Conservation (phyloP, 1,140 invertebrate species). For the Drosophila navojoa region DNA sequence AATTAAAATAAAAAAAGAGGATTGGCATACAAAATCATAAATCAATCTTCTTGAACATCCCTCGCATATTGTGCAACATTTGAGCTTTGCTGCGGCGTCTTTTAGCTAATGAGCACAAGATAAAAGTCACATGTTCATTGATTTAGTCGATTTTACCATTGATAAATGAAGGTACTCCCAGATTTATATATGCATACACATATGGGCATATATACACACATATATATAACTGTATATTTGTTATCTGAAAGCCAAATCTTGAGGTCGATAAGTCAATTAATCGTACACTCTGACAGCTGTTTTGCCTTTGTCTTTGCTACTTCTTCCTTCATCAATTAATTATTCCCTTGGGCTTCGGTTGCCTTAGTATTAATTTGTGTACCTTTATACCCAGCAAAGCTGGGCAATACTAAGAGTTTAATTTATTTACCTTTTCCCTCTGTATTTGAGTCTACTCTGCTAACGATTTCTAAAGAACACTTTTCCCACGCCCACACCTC, state of each 20-base stretch:
- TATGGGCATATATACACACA: background rate
- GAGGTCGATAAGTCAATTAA: constrained; percentile 70
- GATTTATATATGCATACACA: background rate
- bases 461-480: too few species aligned
- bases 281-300: constrained; percentile 26
- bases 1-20: too few species aligned
- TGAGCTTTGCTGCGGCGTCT: too few species aligned
- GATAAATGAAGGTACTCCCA: constrained; percentile 49
- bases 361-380: too few species aligned
- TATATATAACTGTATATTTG: background rate
- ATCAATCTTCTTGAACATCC: too few species aligned
- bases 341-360: background rate
- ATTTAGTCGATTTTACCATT: constrained; percentile 1
- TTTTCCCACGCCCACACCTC: too few species aligned
- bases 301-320: constrained; percentile 18
- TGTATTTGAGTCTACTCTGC: too few species aligned
- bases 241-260: constrained; percentile 36
- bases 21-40: too few species aligned
- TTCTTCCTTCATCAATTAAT: constrained; percentile 2
- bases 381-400: too few species aligned
- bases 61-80: too few species aligned
- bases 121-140: background rate
- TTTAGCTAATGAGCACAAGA: background rate
- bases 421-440: too few species aligned
- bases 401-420: too few species aligned